phyloP scores from a whole-genome alignment of 2,113 vertebrate species.

The Anarrhichthys ocellatus region DNA sequence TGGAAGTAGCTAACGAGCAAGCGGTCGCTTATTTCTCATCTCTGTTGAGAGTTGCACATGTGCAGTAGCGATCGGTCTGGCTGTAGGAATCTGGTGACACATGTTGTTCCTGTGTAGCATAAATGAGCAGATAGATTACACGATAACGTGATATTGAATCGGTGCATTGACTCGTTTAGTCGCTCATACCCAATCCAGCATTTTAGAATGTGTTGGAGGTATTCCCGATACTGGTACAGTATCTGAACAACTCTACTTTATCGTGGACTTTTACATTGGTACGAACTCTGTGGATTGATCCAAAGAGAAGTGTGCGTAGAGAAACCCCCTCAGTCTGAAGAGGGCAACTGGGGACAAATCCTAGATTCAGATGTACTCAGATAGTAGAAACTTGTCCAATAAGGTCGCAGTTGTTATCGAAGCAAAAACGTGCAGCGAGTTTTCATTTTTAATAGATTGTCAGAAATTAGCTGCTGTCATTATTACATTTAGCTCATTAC shows the following conservation, averaged over 20 bases:
- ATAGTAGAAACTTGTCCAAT: conserved; percentile 2
- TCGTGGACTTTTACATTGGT: conserved; percentile 18
- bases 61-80: too few species aligned
- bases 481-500: conserved; percentile 44
- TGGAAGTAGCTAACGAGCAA: too few species aligned
- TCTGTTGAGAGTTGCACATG: too few species aligned
- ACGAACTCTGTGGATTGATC: conserved; percentile 17
- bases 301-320: neutral
- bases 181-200: too few species aligned
- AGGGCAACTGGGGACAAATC: neutral
- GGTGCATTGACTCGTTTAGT: too few species aligned
- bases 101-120: too few species aligned
- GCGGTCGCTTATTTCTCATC: too few species aligned
- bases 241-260: neutral
- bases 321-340: neutral
- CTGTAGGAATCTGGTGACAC: too few species aligned
- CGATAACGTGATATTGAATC: too few species aligned
- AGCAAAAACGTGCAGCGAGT: neutral
- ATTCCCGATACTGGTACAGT: neutral
- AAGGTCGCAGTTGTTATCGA: conserved; percentile 31
- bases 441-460: conserved; percentile 11
- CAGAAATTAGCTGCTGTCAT: conserved; percentile 39
- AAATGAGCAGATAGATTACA: too few species aligned
- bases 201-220: too few species aligned
- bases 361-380: neutral